Evolutionary conservation across 2,888 invertebrate genomes (phyloP), one percentile per base, ranked within the genome.

Genomic region (Tubiluchus corallicola): DNA sequence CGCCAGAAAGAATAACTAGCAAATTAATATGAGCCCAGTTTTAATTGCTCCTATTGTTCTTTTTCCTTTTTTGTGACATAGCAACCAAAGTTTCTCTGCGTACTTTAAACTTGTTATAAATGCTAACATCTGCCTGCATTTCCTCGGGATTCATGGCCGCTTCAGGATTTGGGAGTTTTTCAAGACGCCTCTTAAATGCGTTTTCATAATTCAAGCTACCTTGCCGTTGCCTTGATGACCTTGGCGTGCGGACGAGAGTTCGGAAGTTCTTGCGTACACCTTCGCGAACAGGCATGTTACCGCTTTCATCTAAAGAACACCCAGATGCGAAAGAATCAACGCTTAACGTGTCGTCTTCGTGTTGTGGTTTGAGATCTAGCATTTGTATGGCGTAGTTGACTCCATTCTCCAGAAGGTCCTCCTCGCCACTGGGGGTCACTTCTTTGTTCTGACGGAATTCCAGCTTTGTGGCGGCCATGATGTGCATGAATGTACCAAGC

Each of bases 401-500:
- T 9, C 29, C 29, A n/a, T 29, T 29, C 29, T 9, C 29, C 29
- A 9, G 29, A 9, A 29, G 29, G 29, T 29, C 29, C 9, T 9
- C 29, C 29, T 29, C 29, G 29, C 29, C 29, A n/a, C 29, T 29
- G n/a, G 29, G n/a, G 9, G 29, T 9, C 29, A n/a, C 29, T 9
- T 29, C 29, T 9, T n/a, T 9, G 9, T n/a, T 29, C 9, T n/a
- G 9, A n/a, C 9, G 9, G 9, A 29, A n/a, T n/a, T 29, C 29
- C 9, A 29, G 29, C 9, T n/a, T 9, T 9, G 29, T 29, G 29
- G 29, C 29, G 29, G 29, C 29, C 29, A 29, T 29, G 29, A 98
- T 94, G 63, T 98, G 96, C 2, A 94, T 82, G 48, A 98, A 68
- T 1, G 96, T 96, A 60, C 88, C 90, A 61, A 94, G 88, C 56